These are phyloP conservation scores for Caenorhabditis tropicalis DNA, from an alignment of 1,140 invertebrate genomes.

Conservation along the genomic window DNA sequence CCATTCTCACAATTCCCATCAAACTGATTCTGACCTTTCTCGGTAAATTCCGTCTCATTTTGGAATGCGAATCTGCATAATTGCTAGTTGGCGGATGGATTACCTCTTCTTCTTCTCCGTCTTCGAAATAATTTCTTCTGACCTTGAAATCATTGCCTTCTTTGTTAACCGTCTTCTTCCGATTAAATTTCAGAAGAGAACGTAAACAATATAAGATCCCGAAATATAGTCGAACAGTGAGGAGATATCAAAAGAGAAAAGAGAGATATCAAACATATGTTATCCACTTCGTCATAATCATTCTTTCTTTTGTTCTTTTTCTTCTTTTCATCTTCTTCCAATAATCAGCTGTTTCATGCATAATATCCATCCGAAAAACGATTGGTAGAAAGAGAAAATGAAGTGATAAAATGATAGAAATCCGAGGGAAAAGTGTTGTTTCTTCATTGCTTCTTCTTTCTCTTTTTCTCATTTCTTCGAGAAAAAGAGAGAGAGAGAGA, in stretches of 20 bases:
- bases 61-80: conserved; percentile 28
- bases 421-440: too few species aligned
- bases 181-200: conserved; percentile 12
- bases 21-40: conserved; percentile 24
- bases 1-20: neutral
- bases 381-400: conserved; percentile 10
- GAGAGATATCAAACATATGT: neutral
- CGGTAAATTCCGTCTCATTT: neutral
- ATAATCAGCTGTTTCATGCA: conserved; percentile 30
- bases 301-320: neutral
- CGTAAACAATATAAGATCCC: conserved; percentile 24
- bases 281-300: conserved; percentile 35
- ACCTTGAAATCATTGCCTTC: neutral
- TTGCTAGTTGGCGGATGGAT: conserved; percentile 16
- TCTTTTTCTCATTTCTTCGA: neutral
- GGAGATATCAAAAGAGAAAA: too few species aligned
- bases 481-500: too few species aligned
- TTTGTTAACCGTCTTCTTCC: neutral
- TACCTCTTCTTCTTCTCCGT: too few species aligned
- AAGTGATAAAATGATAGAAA: conserved; percentile 13
- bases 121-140: neutral
- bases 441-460: neutral
- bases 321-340: neutral
- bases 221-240: too few species aligned
- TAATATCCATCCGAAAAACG: conserved; percentile 14